Evolutionary conservation across 2,888 invertebrate species (phyloP), one percentile per base, ranked within the genome.

Genomic region (Mantis religiosa): DNA sequence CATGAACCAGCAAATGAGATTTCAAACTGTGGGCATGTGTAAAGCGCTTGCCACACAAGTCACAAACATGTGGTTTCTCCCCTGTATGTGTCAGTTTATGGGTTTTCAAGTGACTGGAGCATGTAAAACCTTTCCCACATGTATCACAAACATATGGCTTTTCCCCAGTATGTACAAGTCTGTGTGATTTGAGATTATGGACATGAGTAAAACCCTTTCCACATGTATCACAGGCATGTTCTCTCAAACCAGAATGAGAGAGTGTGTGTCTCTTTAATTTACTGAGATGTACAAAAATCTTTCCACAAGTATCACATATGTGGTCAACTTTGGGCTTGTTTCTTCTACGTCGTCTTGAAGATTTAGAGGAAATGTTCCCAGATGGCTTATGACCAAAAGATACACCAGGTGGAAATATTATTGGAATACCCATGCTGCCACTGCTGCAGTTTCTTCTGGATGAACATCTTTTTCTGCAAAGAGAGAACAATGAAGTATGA

Each of bases 121-220:
- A 84, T 34, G 87, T 83, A 41, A 89, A 89, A 14, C 85, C 82
- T 54, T 89, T 87, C 12, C 88, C 89, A 30, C 89, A 89, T 25
- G 87, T 82, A 25, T 28, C 20, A 84, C 89, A 89, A 20, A 47
- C 82, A n/a, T 71, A 84, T 8, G 81, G 87, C 82, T 87, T 87
- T 34, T 88, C 82, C 15, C 84, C 84, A 4, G 87, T 85, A n/a
- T 88, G 88, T 14, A 84, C 71, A 71, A 88, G 54, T 71, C 71
- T 85, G 41, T 88, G 88, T 28, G 84, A 84, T 14, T 84, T 84
- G 28, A 88, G 34, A 47, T 88, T 84, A 41, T 84, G 71, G 3
- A 71, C 28, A 25, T 83, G 82, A 4, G 71, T n/a, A n/a, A 88
- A 88, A 15, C 84, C 85, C 41, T 85, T 86, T 25, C 81, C 81